These are phyloP conservation scores for Thysanoteuthis rhombus DNA, from an alignment of 2,888 invertebrate genomes.

Conservation along the genomic window DNA sequence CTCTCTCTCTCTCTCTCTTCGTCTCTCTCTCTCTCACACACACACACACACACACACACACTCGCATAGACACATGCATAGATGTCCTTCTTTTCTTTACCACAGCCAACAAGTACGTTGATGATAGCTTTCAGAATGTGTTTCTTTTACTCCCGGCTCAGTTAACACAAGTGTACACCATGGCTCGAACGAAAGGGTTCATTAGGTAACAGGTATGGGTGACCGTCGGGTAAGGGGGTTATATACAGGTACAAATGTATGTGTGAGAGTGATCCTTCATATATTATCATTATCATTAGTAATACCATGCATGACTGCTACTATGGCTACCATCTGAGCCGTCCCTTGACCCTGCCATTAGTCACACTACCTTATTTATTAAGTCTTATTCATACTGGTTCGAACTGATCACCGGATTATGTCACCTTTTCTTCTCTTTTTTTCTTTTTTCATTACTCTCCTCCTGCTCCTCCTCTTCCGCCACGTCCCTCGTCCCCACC, in stretches of 20 bases:
- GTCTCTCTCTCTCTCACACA: neutral
- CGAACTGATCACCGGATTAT: neutral
- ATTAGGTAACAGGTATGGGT: neutral
- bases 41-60: no score
- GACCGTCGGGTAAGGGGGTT: neutral
- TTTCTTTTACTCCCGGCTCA: neutral
- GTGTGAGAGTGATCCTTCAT: neutral
- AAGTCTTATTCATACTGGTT: neutral
- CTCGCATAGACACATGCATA: neutral
- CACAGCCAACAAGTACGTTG: neutral
- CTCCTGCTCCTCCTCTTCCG: no score
- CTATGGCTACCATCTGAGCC: neutral
- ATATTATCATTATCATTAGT: neutral
- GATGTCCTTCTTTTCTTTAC: neutral
- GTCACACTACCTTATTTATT: neutral
- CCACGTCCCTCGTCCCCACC: neutral
- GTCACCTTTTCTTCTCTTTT: neutral
- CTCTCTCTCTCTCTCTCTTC: neutral
- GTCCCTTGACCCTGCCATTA: neutral
- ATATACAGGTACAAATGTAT: neutral
- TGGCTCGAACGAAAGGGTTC: neutral
- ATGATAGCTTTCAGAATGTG: neutral
- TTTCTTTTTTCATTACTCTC: no score
- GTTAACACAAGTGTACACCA: neutral
- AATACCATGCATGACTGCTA: neutral